Percentiles rank a stretch among this genome's conserved stretches.
Evolutionary conservation across 1,140 invertebrate genomes (phyloP).

Genomic region (Argopecten irradians): DNA sequence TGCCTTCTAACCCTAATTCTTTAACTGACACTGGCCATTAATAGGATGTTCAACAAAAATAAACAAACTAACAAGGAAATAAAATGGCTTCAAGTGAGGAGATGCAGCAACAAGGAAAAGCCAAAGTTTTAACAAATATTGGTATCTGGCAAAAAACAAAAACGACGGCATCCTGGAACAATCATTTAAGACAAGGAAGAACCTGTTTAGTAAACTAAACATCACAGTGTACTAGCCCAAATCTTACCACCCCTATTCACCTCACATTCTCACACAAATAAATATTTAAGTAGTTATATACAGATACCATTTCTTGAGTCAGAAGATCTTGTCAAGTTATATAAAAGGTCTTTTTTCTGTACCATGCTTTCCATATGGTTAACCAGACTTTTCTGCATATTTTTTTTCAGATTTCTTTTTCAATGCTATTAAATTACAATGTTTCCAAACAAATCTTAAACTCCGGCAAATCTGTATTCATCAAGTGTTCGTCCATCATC

Average conservation of each 20-base stretch:
- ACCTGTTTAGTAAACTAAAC: neutral
- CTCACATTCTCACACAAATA: neutral
- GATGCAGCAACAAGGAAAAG: neutral
- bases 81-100: neutral
- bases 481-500: neutral
- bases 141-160: neutral
- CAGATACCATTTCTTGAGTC: neutral
- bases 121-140: neutral
- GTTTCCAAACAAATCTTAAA: neutral
- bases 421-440: slow-evolving; percentile 8
- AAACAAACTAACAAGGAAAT: neutral
- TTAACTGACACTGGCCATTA: no score
- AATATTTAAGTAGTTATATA: neutral
- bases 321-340: neutral
- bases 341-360: neutral
- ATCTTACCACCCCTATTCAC: neutral
- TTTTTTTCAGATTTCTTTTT: neutral
- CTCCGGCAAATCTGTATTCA: neutral
- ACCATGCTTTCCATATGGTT: neutral
- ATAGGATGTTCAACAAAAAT: no score
- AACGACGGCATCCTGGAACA: neutral
- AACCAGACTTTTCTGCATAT: neutral
- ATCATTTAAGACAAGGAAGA: neutral
- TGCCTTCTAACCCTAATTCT: no score
- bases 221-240: neutral